These are phyloP conservation scores for Acanthornis magna DNA, from an alignment of 2,797 vertebrate genomes.

Conservation along the genomic window DNA sequence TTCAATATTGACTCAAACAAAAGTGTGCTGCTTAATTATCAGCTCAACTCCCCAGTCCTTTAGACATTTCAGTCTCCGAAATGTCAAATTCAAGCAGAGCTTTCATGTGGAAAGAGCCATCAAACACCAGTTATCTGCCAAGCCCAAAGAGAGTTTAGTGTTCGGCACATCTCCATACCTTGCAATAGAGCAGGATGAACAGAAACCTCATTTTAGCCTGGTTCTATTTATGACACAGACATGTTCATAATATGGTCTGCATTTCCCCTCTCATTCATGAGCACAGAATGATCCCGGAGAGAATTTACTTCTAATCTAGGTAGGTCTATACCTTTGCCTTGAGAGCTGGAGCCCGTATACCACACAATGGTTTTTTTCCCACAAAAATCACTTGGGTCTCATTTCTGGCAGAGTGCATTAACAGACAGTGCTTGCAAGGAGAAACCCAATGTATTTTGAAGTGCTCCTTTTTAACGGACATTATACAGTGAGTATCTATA, in stretches of 20 bases:
- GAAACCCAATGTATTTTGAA: not conserved
- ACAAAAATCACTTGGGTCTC: not conserved
- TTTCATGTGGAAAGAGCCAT: not conserved
- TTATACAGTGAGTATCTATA: not conserved
- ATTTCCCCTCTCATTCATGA: not conserved
- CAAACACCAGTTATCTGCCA: not conserved
- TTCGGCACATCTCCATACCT: not conserved
- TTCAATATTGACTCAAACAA: not conserved
- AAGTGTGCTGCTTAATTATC: not conserved
- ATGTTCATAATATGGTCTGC: not conserved
- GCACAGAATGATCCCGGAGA: not conserved
- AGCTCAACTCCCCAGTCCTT: not conserved
- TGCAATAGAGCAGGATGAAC: not conserved
- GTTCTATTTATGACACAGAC: not conserved
- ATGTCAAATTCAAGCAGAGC: not conserved
- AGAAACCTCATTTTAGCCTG: not conserved
- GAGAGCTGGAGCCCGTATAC: not conserved
- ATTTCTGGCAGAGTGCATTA: not conserved
- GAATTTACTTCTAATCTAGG: not conserved
- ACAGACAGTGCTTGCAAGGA: not conserved
- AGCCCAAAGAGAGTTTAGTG: not conserved
- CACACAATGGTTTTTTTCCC: not conserved
- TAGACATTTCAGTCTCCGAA: not conserved
- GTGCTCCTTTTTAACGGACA: not conserved
- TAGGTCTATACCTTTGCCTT: not conserved